Evolutionary conservation across 2,797 vertebrate species (phyloP).

Genomic region (Channallabes apus): DNA sequence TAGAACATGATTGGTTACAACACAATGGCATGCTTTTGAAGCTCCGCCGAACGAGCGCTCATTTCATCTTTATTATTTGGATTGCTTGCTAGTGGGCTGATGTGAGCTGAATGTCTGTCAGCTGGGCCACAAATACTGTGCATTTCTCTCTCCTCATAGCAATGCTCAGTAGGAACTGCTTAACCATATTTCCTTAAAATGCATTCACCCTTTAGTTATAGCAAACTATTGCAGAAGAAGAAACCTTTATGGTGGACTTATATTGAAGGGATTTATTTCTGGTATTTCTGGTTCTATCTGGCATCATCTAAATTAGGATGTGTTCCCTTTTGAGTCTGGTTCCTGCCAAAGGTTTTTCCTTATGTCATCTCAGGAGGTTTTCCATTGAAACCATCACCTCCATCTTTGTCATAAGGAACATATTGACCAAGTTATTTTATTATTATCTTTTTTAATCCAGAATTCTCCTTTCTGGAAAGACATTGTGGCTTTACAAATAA

Average conservation of each 20-base stretch:
- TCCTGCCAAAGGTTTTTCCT: too few relatives aligned
- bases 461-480: too few relatives aligned
- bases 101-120: constrained; percentile 30
- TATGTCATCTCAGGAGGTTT: too few relatives aligned
- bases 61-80: constrained; percentile 18
- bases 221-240: not conserved
- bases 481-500: too few relatives aligned
- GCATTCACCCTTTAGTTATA: not conserved
- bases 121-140: not conserved
- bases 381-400: too few relatives aligned
- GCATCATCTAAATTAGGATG: too few relatives aligned
- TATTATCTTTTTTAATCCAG: too few relatives aligned
- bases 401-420: too few relatives aligned
- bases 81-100: constrained; percentile 2
- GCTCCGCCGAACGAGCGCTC: not conserved
- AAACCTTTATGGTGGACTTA: not conserved
- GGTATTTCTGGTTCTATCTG: too few relatives aligned
- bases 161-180: constrained; percentile 12
- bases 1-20: not conserved
- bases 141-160: not conserved
- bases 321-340: too few relatives aligned
- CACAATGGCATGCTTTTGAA: constrained; percentile 17
- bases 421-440: too few relatives aligned
- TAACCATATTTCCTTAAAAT: not conserved
- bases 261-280: too few relatives aligned